Conservation (phyloP, 2,888 invertebrate genomes). For the Heliconius ethilla region DNA sequence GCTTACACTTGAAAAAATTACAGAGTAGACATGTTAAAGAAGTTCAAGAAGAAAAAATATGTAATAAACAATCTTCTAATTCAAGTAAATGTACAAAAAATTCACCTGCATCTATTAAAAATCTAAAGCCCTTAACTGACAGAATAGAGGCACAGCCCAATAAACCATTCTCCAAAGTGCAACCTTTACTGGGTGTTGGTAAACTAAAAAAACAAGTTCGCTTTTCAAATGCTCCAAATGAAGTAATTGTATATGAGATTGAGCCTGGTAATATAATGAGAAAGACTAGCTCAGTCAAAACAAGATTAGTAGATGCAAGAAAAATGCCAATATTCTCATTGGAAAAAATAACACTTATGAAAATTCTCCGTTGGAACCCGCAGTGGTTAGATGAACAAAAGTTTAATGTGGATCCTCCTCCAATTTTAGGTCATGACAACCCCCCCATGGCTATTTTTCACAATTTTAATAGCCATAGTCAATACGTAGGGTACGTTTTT, state of each 20-base stretch:
- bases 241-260: slow-evolving; percentile 64
- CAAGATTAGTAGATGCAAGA: slow-evolving; percentile 56
- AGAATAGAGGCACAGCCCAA: slow-evolving; percentile 48
- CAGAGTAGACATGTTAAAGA: slow-evolving; percentile 18
- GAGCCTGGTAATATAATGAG: slow-evolving; percentile 70
- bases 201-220: slow-evolving; percentile 58
- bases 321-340: slow-evolving; percentile 64
- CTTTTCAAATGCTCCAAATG: slow-evolving; percentile 60
- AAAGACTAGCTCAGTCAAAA: slow-evolving; percentile 65
- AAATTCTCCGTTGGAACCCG: slow-evolving; percentile 85
- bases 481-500: slow-evolving; percentile 81
- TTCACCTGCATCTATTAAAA: slow-evolving; percentile 50
- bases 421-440: slow-evolving; percentile 75
- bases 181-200: slow-evolving; percentile 45
- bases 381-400: slow-evolving; percentile 84
- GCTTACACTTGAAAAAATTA: slow-evolving; percentile 11
- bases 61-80: slow-evolving; percentile 27
- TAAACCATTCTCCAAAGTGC: slow-evolving; percentile 66
- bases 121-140: slow-evolving; percentile 58
- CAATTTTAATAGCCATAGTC: slow-evolving; percentile 79
- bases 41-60: slow-evolving; percentile 26
- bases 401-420: slow-evolving; percentile 75
- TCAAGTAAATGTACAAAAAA: slow-evolving; percentile 5
- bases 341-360: slow-evolving; percentile 76
- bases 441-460: slow-evolving; percentile 79